A percentile compares a stretch with the other conserved stretches of the same genome.
These are phyloP conservation scores for Stegostoma tigrinum DNA, from an alignment of 2,113 vertebrate genomes.

Conservation along the genomic window DNA sequence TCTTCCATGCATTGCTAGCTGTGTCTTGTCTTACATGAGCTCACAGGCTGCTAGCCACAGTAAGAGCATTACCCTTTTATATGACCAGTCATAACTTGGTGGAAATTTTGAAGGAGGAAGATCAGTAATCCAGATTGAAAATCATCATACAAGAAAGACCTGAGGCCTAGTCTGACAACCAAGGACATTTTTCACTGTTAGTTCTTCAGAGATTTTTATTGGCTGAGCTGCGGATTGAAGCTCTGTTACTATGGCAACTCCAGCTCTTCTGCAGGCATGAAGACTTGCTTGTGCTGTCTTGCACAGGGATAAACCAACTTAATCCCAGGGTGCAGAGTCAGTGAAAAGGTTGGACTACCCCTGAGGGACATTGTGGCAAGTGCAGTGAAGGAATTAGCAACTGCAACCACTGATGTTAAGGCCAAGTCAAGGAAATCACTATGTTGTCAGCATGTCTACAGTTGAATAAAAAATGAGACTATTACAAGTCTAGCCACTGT, in stretches of 20 bases:
- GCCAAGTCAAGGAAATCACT: constrained; percentile 49
- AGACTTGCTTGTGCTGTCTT: constrained; percentile 51
- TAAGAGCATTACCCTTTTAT: constrained; percentile 27
- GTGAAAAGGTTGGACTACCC: constrained; percentile 38
- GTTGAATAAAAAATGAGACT: constrained; percentile 47
- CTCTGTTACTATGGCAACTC: constrained; percentile 51
- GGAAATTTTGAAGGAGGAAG: constrained; percentile 29
- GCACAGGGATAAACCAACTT: constrained; percentile 64
- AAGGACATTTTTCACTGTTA: constrained; percentile 42
- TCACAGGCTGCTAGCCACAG: constrained; percentile 1
- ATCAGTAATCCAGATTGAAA: constrained; percentile 37
- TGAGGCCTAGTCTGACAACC: constrained; percentile 39
- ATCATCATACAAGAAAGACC: constrained; percentile 35
- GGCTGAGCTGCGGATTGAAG: constrained; percentile 9
- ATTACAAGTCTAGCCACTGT: neutral
- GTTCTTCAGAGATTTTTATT: constrained; percentile 34
- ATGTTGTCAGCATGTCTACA: constrained; percentile 49
- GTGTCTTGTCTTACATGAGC: neutral
- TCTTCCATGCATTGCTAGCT: neutral
- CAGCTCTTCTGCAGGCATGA: constrained; percentile 45
- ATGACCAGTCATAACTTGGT: constrained; percentile 33
- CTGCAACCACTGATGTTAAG: constrained; percentile 54
- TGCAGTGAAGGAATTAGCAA: constrained; percentile 64
- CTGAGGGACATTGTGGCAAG: constrained; percentile 44
- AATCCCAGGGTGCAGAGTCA: constrained; percentile 54